These are phyloP conservation scores for Hippopotamus amphibius DNA, from an alignment of 2,113 vertebrate species.

Conservation along the genomic window DNA sequence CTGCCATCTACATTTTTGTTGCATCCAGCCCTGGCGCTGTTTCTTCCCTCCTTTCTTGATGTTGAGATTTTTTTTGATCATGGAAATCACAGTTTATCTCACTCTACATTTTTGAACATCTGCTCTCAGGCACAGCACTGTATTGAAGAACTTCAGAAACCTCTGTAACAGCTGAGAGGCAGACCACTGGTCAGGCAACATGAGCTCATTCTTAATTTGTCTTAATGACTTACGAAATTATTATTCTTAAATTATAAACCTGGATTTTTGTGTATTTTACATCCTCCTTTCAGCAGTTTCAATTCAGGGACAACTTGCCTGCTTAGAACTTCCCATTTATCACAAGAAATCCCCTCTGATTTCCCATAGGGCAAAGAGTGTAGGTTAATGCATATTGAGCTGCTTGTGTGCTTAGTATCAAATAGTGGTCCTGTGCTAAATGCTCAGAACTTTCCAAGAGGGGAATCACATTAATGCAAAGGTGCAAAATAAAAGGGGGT, in stretches of 20 bases:
- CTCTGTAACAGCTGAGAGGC: not conserved
- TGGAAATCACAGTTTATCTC: not conserved
- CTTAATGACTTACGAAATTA: not conserved
- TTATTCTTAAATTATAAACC: constrained; percentile 27
- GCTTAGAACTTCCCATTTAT: not conserved
- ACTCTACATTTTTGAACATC: not conserved
- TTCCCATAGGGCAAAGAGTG: constrained; percentile 15
- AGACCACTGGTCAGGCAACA: not conserved
- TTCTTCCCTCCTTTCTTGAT: constrained; percentile 11
- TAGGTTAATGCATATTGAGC: not conserved
- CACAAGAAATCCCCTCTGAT: constrained; percentile 49
- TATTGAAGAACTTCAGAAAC: not conserved
- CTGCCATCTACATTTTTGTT: constrained; percentile 16
- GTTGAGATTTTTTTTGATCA: not conserved
- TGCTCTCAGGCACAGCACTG: not conserved
- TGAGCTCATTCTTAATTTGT: not conserved
- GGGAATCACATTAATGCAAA: not conserved
- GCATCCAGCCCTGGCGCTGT: not conserved
- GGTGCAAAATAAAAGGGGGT: not conserved
- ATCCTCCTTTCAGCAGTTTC: constrained; percentile 45
- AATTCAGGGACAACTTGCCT: constrained; percentile 1
- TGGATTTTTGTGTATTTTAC: constrained; percentile 66
- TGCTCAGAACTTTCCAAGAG: constrained; percentile 20
- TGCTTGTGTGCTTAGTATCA: not conserved
- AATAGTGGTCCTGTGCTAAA: not conserved